Base-by-base conservation (phyloP, 2,888 invertebrate species). In the Melikaiella ostensackeni region DNA sequence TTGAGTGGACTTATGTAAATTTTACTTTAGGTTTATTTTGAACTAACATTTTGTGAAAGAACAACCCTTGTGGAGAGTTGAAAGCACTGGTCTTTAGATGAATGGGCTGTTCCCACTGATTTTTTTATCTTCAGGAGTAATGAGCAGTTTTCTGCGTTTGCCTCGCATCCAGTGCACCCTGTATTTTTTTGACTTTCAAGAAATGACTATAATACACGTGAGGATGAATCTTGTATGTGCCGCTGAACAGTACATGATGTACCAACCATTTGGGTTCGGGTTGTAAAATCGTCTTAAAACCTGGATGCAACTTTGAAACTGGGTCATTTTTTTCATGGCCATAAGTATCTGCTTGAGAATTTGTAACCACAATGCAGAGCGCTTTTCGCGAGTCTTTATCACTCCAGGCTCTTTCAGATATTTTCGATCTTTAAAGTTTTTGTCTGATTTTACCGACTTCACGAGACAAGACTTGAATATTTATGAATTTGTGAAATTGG, bases 241-340 rank as follows among this genome's bases (percentile, higher is more conserved):
- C 21, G 21, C 8, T 11, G 21, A 55, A 21, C 9, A 5, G n/a
- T 55, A 55, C 55, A 55, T 19, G n/a, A 55, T 55, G 21, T 55
- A 55, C 55, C 55, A 55, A 21, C 21, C 55, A 21, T 55, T 55
- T 55, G 21, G 9, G n/a, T 21, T 9, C 3, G 21, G 21, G 55
- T 55, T 55, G 55, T 55, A 55, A 55, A 55, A 55, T 55, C n/a
- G 9, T 55, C 55, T 55, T 55, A 55, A 55, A 21, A 55, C 11
- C 21, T 55, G 55, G 21, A 55, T 55, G 55, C 55, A 21, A 21
- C 55, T 11, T 21, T 21, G 21, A 21, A 55, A 55, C 55, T 11
- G 55, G 21, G 21, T 21, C 3, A 1, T 9, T 55, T 55, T 50
- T 55, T 55, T 21, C 11, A 21, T 2, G 55, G 55, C 21, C 55